Base-by-base conservation (phyloP, 2,113 vertebrate genomes). In the Podiceps cristatus region DNA sequence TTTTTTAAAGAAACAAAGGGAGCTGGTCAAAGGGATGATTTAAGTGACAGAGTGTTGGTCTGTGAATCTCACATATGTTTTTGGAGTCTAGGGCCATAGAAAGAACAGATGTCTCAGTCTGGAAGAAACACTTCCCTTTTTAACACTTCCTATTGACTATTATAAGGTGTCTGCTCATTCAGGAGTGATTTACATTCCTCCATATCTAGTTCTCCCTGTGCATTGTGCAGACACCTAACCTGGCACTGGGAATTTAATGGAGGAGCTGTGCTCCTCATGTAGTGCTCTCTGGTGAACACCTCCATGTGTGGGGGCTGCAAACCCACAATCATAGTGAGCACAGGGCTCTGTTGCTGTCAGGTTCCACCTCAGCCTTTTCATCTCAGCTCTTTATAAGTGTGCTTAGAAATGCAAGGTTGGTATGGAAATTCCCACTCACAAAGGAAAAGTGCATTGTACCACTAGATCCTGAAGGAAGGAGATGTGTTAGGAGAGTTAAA, bases 1-100 rank as follows among this genome's bases (percentile, higher is more conserved):
- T 52, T 81, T 94, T 79, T 93, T 90, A 75, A 87, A 92, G 77
- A 93, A 95, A 90, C 81, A 82, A 95, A 94, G 28, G 56, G 78
- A 96, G 28, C 23, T 92, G 82, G 74, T 93, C 2, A 90, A 47
- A 76, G 69, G 60, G 60, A 74, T 81, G 63, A 79, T 92, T 78
- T 75, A 82, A 93, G 85, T 78, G 81, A 87, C 69, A 72, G 82
- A 69, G 68, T 64, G 86, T 60, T 90, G 81, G 71, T 86, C 85
- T 95, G 85, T 94, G 88, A 93, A 90, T 84, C 74, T 94, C 66
- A 85, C 74, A 75, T 63, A 82, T 10, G 17, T 44, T 90, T 93
- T 81, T 79, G 0, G 0, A 88, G 78, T 75, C 82, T 90, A 58
- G 33, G 93, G 52, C 78, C 90, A 95, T 53, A 90, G 94, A 93